Evolutionary conservation across 64 coral and sea anemone genomes (phyloP).

Genomic region (Catalaphyllia jardinei): DNA sequence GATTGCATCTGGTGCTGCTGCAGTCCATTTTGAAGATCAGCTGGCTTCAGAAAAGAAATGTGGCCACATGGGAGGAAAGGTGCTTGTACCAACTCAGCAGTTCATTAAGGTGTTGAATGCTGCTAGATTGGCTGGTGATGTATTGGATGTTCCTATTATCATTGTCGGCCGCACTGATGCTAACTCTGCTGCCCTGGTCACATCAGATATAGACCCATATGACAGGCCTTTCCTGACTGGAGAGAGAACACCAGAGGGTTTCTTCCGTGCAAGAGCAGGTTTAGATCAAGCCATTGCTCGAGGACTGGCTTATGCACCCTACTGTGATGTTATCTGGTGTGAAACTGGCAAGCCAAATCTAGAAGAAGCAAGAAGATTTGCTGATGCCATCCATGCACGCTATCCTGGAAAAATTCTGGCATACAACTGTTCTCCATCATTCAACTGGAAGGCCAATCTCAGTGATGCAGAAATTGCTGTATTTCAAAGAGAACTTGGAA

Average conservation of each 20-base stretch:
- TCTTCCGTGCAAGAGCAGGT: conserved; percentile 79
- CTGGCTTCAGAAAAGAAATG: conserved; percentile 99
- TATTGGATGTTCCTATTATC: conserved; percentile 80
- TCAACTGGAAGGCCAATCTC: conserved; percentile 99
- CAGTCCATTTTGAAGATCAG: conserved; percentile 98
- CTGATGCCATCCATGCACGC: conserved; percentile 89
- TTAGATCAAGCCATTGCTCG: conserved; percentile 96
- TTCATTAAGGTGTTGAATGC: conserved; percentile 95
- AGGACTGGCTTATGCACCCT: conserved; percentile 93
- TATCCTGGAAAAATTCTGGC: conserved; percentile 96
- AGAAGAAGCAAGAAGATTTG: conserved; percentile 95
- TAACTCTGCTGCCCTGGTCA: conserved; percentile 92
- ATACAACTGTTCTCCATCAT: conserved; percentile 98
- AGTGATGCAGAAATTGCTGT: conserved; percentile 87
- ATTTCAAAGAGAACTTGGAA: conserved; percentile 93
- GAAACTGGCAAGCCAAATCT: conserved; percentile 97
- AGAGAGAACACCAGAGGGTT: conserved; percentile 92
- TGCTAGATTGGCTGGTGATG: conserved; percentile 82
- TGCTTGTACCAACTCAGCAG: conserved; percentile 93
- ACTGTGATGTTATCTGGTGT: conserved; percentile 98
- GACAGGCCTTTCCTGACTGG: conserved; percentile 96
- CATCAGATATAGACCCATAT: conserved; percentile 90
- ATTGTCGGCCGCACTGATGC: conserved; percentile 98
- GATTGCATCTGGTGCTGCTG: conserved; percentile 91
- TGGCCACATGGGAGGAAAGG: conserved; percentile 99